These are phyloP conservation scores for Eulemur macaco DNA, from an alignment of 2,113 vertebrate genomes.

Conservation along the genomic window DNA sequence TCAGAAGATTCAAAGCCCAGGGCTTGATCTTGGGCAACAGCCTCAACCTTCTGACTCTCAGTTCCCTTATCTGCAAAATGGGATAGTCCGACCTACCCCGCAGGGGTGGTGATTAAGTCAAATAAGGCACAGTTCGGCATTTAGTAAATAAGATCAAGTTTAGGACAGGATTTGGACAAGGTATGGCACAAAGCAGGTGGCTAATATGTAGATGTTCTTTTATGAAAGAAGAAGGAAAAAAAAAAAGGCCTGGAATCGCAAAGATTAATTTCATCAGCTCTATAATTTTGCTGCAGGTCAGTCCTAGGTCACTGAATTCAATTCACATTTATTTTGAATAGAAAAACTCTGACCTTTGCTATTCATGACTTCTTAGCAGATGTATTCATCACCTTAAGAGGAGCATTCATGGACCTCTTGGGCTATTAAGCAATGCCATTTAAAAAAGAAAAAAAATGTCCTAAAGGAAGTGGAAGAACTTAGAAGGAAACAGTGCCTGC, in stretches of 20 bases:
- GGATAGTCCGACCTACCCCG: rapidly evolving
- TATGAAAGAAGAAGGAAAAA: background rate
- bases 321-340: background rate
- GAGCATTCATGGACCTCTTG: background rate
- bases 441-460: background rate
- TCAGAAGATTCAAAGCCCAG: background rate
- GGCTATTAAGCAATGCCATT: background rate
- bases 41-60: background rate
- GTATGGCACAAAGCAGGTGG: background rate
- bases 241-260: background rate
- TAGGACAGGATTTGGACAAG: background rate
- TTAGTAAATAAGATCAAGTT: background rate
- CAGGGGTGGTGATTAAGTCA: background rate
- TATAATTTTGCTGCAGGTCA: background rate
- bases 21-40: background rate
- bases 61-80: background rate
- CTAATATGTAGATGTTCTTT: background rate
- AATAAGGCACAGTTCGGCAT: background rate
- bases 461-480: background rate
- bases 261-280: background rate
- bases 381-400: background rate
- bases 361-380: background rate
- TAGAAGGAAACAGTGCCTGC: background rate
- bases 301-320: background rate
- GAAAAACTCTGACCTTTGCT: background rate